phyloP scores from a whole-genome alignment of 2,113 vertebrate genomes.

The Cottus gobio region DNA sequence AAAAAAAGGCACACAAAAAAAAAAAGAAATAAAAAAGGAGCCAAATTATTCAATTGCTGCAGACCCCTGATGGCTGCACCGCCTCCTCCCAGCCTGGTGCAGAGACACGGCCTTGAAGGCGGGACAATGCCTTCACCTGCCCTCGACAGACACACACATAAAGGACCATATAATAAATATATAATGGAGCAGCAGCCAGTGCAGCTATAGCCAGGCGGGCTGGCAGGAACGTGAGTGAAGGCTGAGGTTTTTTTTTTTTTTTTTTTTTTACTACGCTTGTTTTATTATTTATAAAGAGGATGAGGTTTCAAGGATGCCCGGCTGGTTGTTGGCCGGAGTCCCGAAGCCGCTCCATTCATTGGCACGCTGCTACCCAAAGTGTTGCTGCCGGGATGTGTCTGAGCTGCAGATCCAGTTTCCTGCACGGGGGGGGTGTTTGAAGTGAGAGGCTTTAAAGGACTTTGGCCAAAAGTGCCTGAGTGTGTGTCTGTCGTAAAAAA shows the following conservation, averaged over 20 bases:
- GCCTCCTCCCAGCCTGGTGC: conserved; percentile 5
- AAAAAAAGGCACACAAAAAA: background rate
- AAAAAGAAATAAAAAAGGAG: background rate
- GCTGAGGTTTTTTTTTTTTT: conserved; percentile 29
- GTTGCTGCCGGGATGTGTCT: conserved; percentile 24
- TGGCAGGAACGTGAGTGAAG: conserved; percentile 52
- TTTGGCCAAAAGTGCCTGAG: conserved; percentile 35
- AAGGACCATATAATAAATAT: conserved; percentile 62
- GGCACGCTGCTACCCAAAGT: conserved; percentile 5
- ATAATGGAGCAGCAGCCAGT: conserved; percentile 59
- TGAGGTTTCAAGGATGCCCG: conserved; percentile 70
- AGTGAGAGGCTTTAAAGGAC: conserved; percentile 19
- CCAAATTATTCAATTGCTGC: conserved; percentile 11
- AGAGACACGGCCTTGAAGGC: conserved; percentile 1
- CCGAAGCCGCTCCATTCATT: conserved; percentile 53
- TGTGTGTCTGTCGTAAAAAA: conserved; percentile 45
- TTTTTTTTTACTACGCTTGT: conserved; percentile 63
- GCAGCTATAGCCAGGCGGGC: conserved; percentile 39
- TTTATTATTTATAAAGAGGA: conserved; percentile 79
- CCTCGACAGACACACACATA: conserved; percentile 25
- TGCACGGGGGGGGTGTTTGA: conserved; percentile 5
- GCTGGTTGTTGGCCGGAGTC: conserved; percentile 60
- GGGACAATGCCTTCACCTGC: conserved; percentile 29
- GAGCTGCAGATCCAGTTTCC: conserved; percentile 35
- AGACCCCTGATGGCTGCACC: conserved; percentile 1